Base-by-base conservation (phyloP, 2,797 vertebrate species). In the Cirrhinus mrigala region DNA sequence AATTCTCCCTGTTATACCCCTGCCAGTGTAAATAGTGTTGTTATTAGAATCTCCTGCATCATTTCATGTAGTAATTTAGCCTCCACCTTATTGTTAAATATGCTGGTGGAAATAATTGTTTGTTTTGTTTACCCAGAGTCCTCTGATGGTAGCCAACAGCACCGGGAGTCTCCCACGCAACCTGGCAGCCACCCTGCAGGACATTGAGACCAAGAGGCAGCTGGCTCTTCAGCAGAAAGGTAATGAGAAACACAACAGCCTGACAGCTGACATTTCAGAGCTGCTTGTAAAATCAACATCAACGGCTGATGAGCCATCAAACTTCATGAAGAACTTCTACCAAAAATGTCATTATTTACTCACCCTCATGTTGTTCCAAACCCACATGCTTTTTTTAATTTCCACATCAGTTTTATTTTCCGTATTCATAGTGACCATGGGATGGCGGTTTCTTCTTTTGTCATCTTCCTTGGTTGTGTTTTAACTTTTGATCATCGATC, bases 171-270 rank as follows among this genome's bases (percentile, higher is more conserved):
- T 99, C 83, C 97, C 97, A 77, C 95, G 97, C 80, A 98, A 96
- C 93, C 94, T 99, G 92, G 97, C 95, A 0, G 96, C 97, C 80
- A 98, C 97, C 0, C 94, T 99, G 91, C 98, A 99, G 92, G 97
- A 98, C 94, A 99, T 99, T 0, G 97, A 99, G 94, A 95, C 93
- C 90, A 99, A 98, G 92, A 96, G 98, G 70, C 97, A 98, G 92
- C 94, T 97, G 78, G 97, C 97, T 86, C 92, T 99, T 88, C 97
- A 98, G 94, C 97, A 98, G 95, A 99, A 98, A 96, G 98, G 98
- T 98, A 91, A 54, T 73, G 94, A 88, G 48, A 70, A 15, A 15
- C 15, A 44, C 2, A 20, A 5, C 46, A 22, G 33, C 20, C n/a
- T 46, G 56, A 70, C 56, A 84, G 48, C n/a, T 37, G 18, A 71